A percentile compares a stretch with the other conserved stretches of the same genome.
Evolutionary conservation across 2,113 vertebrate genomes (phyloP).

Genomic region (Azemiops feae): DNA sequence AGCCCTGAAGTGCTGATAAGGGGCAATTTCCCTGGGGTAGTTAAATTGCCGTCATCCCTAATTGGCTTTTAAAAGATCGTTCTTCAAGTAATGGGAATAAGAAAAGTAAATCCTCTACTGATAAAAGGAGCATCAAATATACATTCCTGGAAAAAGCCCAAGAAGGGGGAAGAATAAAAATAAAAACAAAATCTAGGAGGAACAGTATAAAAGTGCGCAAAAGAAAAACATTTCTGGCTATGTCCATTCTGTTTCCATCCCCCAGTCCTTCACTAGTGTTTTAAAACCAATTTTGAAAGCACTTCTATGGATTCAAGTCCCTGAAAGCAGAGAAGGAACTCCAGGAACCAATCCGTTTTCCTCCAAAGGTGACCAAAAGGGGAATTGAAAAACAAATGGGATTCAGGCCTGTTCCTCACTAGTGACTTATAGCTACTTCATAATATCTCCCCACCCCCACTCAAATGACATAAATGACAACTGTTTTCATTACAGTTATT

Average conservation of each 20-base stretch:
- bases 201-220: no score
- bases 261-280: no score
- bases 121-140: background rate
- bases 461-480: background rate
- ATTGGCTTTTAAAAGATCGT: background rate
- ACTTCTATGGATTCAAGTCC: no score
- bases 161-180: no score
- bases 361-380: background rate
- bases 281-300: no score
- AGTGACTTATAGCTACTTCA: background rate
- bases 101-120: background rate
- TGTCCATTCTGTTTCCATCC: no score
- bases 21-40: background rate
- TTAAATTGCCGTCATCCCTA: background rate
- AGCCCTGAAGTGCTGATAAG: background rate
- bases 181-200: no score
- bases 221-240: no score
- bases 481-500: background rate
- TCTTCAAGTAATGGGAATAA: background rate
- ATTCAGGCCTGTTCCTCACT: background rate
- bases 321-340: background rate
- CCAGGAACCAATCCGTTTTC: background rate
- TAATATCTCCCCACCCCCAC: background rate
- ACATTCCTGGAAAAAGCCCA: no score
- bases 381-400: background rate